Evolutionary conservation across 2,113 vertebrate genomes (phyloP).

Genomic region (crab-eating macaque (Macaca fascicularis)): T2T-MFA8v1.1 NC_088394.1:82641501-82642000

Average conservation of each 20-base stretch:
- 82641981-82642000: slow-evolving; percentile 57
- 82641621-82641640: background rate
- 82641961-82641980: slow-evolving; percentile 32
- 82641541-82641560: background rate
- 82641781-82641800: no score
- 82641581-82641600: background rate
- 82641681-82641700: accelerated
- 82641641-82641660: background rate
- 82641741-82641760: no score
- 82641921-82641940: background rate
- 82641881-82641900: background rate
- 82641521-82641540: background rate
- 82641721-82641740: background rate
- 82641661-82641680: background rate
- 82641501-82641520: background rate
- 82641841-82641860: background rate
- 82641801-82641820: background rate
- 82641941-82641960: background rate
- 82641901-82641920: background rate
- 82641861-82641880: background rate
- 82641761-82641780: background rate
- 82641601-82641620: background rate
- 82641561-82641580: background rate
- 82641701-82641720: background rate
- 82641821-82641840: background rate